A percentile compares a stretch with the other conserved stretches of the same genome.
These are phyloP conservation scores for Scelioninae gen. 2 DNA, from an alignment of 2,888 invertebrate genomes.

Conservation along the genomic window DNA sequence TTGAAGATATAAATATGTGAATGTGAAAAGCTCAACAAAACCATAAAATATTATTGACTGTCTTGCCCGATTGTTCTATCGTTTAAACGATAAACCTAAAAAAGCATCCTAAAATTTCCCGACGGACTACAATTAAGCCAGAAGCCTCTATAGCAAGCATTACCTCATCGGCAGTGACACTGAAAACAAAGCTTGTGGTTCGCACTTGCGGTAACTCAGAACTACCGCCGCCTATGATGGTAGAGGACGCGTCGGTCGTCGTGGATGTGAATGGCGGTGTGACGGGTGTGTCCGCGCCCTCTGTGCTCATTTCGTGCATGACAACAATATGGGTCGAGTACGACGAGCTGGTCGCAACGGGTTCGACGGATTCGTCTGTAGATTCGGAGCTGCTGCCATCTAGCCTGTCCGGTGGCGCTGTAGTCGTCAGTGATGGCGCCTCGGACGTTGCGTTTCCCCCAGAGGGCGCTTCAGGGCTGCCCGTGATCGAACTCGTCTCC, in stretches of 20 bases:
- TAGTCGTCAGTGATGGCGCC: neutral
- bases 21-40: too few species aligned
- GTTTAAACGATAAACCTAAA: slow-evolving; percentile 7
- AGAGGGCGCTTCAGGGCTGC: slow-evolving; percentile 20
- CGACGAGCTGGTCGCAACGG: slow-evolving; percentile 12
- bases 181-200: slow-evolving; percentile 67
- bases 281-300: slow-evolving; percentile 63
- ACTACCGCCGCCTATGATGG: slow-evolving; percentile 49
- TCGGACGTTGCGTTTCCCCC: slow-evolving; percentile 7
- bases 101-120: slow-evolving; percentile 20
- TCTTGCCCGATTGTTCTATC: neutral
- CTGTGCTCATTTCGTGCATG: slow-evolving; percentile 51
- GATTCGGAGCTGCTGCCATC: slow-evolving; percentile 3
- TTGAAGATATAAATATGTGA: too few species aligned
- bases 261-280: slow-evolving; percentile 26
- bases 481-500: slow-evolving; percentile 27
- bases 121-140: slow-evolving; percentile 26
- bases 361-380: slow-evolving; percentile 4
- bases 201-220: slow-evolving; percentile 47
- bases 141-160: slow-evolving; percentile 69
- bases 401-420: neutral
- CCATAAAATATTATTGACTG: neutral
- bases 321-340: slow-evolving; percentile 14
- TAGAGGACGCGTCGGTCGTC: slow-evolving; percentile 54
- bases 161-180: slow-evolving; percentile 73